Conservation (phyloP, 2,888 invertebrate genomes). For the Agonopterix heracliana region DNA sequence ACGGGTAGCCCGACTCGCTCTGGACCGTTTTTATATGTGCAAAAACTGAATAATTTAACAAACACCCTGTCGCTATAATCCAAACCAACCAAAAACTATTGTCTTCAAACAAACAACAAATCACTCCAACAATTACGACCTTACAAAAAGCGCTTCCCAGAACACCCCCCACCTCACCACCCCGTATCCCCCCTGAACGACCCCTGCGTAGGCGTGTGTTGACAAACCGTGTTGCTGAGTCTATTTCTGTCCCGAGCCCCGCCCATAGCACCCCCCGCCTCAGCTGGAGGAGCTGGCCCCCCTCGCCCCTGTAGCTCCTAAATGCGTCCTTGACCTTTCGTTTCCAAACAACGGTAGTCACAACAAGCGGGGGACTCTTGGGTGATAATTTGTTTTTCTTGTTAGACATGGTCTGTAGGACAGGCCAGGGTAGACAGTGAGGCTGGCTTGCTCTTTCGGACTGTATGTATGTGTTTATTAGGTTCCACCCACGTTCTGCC, state of each 20-base stretch:
- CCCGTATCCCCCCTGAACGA: not conserved
- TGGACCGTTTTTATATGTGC: too few species aligned
- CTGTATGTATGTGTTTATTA: not conserved
- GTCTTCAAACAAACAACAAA: too few species aligned
- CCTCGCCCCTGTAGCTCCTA: slow-evolving; percentile 24
- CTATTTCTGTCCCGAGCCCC: slow-evolving; percentile 58
- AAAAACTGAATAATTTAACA: too few species aligned
- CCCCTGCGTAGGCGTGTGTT: slow-evolving; percentile 66
- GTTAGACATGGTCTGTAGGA: slow-evolving; percentile 2
- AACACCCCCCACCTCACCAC: not conserved
- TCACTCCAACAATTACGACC: too few species aligned
- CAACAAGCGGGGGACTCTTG: slow-evolving; percentile 41
- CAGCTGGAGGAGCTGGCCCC: not conserved
- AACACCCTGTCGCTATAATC: too few species aligned
- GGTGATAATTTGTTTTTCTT: slow-evolving; percentile 35
- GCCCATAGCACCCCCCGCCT: slow-evolving; percentile 27
- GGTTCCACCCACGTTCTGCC: too few species aligned
- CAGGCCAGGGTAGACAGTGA: too few species aligned
- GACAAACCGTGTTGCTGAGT: slow-evolving; percentile 64
- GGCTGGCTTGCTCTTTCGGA: slow-evolving; percentile 7
- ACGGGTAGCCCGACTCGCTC: too few species aligned
- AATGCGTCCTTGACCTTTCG: slow-evolving; percentile 66
- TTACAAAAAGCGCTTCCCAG: too few species aligned
- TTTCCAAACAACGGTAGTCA: slow-evolving; percentile 73
- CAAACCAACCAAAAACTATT: too few species aligned